phyloP scores from a whole-genome alignment of 2,113 vertebrate species.

The Mystacornis crossleyi region DNA sequence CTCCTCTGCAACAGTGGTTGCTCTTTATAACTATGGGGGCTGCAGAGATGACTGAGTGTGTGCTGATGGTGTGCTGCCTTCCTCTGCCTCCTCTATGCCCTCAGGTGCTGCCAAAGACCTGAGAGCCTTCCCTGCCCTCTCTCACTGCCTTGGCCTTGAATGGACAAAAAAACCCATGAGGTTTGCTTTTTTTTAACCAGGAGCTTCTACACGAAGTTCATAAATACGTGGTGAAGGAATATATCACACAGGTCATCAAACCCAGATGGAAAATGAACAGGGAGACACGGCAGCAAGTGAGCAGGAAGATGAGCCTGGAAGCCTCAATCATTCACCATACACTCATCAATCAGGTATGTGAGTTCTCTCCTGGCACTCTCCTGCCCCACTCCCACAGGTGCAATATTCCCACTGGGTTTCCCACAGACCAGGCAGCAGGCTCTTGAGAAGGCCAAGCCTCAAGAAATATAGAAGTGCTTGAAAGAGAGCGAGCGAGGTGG shows the following conservation, averaged over 20 bases:
- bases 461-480: background rate
- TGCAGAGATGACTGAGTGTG: rapidly evolving
- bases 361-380: background rate
- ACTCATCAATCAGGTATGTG: conserved; percentile 67
- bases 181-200: conserved; percentile 27
- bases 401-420: background rate
- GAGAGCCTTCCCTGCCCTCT: background rate
- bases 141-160: background rate
- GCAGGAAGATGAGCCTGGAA: conserved; percentile 69
- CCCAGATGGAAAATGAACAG: conserved; percentile 24
- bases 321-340: conserved; percentile 21
- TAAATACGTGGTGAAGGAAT: conserved; percentile 62
- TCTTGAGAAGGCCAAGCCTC: background rate
- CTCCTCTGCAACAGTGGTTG: rapidly evolving
- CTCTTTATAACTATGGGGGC: background rate
- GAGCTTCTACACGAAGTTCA: conserved; percentile 65
- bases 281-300: background rate
- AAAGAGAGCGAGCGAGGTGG: background rate
- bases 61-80: background rate
- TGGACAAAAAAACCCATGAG: background rate
- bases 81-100: background rate
- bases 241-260: conserved; percentile 58
- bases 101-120: background rate
- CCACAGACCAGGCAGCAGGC: rapidly evolving
- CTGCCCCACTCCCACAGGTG: background rate